Evolutionary conservation across 2,888 invertebrate genomes (phyloP).

Genomic region (Leptura quadrifasciata): DNA sequence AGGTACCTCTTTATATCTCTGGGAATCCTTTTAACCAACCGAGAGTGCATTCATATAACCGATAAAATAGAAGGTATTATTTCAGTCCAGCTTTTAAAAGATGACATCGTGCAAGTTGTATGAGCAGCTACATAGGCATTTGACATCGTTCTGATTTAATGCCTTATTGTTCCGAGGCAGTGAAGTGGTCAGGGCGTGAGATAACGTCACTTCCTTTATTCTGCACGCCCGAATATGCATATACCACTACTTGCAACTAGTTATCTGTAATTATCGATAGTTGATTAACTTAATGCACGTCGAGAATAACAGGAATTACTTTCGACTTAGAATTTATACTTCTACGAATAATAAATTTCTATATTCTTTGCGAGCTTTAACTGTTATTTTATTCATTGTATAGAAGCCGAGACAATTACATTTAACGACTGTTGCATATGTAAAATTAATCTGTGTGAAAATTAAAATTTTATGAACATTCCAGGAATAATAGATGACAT

Average conservation of each 20-base stretch:
- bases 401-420: neutral
- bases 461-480: no score
- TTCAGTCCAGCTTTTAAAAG: constrained; percentile 51
- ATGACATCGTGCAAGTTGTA: constrained; percentile 63
- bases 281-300: neutral
- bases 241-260: constrained; percentile 51
- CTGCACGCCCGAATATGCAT: constrained; percentile 62
- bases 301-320: neutral
- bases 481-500: no score
- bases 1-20: no score
- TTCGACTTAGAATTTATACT: neutral
- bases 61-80: constrained; percentile 12
- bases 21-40: no score
- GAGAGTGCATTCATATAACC: neutral
- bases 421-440: neutral
- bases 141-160: constrained; percentile 71
- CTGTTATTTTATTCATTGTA: no score
- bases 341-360: neutral
- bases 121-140: constrained; percentile 59
- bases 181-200: constrained; percentile 71
- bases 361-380: no score
- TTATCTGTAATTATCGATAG: constrained; percentile 42
- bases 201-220: constrained; percentile 70
- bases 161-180: constrained; percentile 71
- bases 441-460: no score